Evolutionary conservation across 1,140 invertebrate species (phyloP), one percentile per base, ranked within the genome.

Genomic region (Aricia agestis): DNA sequence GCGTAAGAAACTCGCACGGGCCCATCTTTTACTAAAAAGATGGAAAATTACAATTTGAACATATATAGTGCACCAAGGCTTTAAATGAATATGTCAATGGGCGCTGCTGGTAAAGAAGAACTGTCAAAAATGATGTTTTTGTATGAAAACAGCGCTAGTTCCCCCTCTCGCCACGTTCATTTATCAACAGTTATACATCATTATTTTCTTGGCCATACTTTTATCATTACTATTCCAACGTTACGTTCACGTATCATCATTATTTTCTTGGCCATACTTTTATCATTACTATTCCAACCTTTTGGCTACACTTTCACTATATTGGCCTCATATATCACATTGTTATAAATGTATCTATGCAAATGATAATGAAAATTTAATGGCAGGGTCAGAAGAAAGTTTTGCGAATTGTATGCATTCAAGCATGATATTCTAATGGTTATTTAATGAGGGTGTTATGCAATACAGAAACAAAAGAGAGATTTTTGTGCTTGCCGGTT

Each of bases 341-440:
- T 52, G 45, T 52, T 52, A 52, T 9, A 13, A 52, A 52, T 19
- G 9, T 36, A 19, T 41, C 15, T 67, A 52, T 42, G 41, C 32
- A 67, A 67, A 52, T 63, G 2, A 6, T 25, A 11, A 19, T 63
- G 18, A 63, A 63, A 63, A 19, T 18, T 19, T 19, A 63, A 19
- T 63, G 59, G 19, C 10, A 63, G 59, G 59, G 19, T 63, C 18
- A 63, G 11, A 63, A 11, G 59, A 63, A 63, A 63, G 59, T 63
- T 59, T 19, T 19, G 59, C 18, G 25, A 63, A 63, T 19, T 63
- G 59, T 63, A 63, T 63, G 19, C 59, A 63, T 18, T 63, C 18
- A 63, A 63, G n/a, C 18, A 63, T 63, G 17, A 17, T 10, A 57
- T 17, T 9, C n/a, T 59, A 63, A 19, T 63, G 59, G 59, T 63